Conservation (phyloP, 2,888 invertebrate species). For the Ormia ochracea region DNA sequence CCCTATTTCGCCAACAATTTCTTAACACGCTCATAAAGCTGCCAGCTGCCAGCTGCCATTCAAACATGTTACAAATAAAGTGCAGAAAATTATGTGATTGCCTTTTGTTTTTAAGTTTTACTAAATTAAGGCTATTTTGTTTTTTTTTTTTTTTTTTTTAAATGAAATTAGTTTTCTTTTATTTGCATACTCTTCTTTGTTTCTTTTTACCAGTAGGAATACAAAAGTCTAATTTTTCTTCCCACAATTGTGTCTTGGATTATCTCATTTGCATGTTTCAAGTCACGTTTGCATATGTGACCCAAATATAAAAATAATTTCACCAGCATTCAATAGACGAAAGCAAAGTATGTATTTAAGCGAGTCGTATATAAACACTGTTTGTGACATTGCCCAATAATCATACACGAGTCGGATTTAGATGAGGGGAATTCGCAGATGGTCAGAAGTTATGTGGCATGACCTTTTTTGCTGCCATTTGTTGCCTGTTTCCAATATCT, state of each 20-base stretch:
- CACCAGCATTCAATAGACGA: slow-evolving; percentile 18
- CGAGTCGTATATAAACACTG: background rate
- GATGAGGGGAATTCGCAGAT: background rate
- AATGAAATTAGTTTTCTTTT: background rate
- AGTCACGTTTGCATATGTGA: slow-evolving; percentile 54
- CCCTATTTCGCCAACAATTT: too few species aligned
- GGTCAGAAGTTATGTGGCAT: slow-evolving; percentile 6
- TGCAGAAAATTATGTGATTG: too few species aligned
- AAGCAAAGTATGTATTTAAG: slow-evolving; percentile 2
- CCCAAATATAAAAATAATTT: slow-evolving; percentile 28
- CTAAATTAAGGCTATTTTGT: too few species aligned
- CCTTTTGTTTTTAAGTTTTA: too few species aligned
- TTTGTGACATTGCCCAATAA: slow-evolving; percentile 1
- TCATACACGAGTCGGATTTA: background rate
- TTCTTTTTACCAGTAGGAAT: background rate
- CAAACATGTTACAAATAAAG: too few species aligned
- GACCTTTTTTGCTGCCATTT: background rate
- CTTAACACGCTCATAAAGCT: too few species aligned
- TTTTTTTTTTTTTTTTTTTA: background rate
- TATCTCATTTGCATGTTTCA: slow-evolving; percentile 48
- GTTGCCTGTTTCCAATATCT: background rate
- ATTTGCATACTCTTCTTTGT: background rate
- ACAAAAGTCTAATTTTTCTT: background rate
- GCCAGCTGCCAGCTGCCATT: too few species aligned
- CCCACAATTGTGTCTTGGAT: background rate